Base-by-base conservation (phyloP, 2,797 vertebrate species). In the Zenarchopterus dispar region DNA sequence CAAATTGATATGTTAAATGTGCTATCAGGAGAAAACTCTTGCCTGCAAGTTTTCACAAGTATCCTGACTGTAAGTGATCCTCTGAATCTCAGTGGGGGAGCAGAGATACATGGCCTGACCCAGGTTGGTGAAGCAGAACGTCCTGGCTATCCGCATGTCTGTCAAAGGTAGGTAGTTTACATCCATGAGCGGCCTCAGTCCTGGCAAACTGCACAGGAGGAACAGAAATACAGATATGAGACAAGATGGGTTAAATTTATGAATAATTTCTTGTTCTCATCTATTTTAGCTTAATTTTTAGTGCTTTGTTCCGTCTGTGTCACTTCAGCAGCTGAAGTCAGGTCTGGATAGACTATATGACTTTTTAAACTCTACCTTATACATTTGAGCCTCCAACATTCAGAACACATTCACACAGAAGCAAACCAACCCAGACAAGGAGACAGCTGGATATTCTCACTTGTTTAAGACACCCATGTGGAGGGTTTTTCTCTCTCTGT, bases 141-240 rank as follows among this genome's bases (percentile, higher is more conserved):
- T 99, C 87, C 97, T 95, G 75, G 97, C 97, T 96, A 99, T 99
- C 88, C 97, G 92, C 97, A 99, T 99, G 84, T 99, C 97, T 59
- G 97, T 99, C 82, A 99, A 93, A 22, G 97, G 97, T 91, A 99
- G 90, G 91, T 99, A 99, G 93, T 97, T 98, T 41, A 99, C 95
- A 87, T 99, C 97, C 95, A 99, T 86, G 62, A 99, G 87, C 2
- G 97, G 97, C 89, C 97, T 96, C 90, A 99, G 92, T 63, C 97
- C 97, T 2, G 97, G 97, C 87, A 99, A 93, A 94, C 97, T 99
- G 90, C 52, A 89, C 52, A 78, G 59, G 80, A 47, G 22, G 53
- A 43, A 82, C 16, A 77, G 49, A 73, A 70, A 63, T 1, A n/a
- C 0, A 56, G 28, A 24, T 4, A 26, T 26, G 24, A 26, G 24